Evolutionary conservation across 2,113 vertebrate species (phyloP), one percentile per base, ranked within the genome.

Genomic region (Sinosuthora webbiana): DNA sequence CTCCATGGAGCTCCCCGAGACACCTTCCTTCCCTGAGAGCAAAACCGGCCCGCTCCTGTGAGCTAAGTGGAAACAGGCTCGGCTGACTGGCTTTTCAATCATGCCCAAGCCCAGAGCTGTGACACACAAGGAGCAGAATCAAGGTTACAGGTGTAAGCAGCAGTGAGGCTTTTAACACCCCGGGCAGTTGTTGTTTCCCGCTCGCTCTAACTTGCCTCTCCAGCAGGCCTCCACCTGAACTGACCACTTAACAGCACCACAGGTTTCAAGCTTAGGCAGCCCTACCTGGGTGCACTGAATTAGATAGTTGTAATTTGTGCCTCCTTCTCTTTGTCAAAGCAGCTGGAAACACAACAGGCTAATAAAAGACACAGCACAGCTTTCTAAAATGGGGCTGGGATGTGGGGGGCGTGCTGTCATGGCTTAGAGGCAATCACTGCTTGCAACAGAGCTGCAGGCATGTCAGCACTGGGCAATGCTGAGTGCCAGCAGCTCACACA

Each of bases 41-140:
- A 77, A 59, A 87, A 59, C 2, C 4, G 0, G 44, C 65, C 69
- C 78, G 88, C 90, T 81, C 90, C 76, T 75, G 76, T 30, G 69
- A 39, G 56, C 86, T 94, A 97, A 97, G 86, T 95, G 90, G 86
- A 78, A 93, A 56, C 86, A 7, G 90, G 90, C 86, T 93, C 2
- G 6, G 56, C 92, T 87, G 90, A 56, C 76, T 62, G 65, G 49
- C 90, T 96, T 94, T 94, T 57, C 92, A 95, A 96, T 96, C 94
- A 95, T 6, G 35, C 47, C 86, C 93, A 92, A 33, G 65, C 80
- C 80, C 88, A 82, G 83, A 92, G 92, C 90, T 96, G 60, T 79
- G 76, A 83, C 76, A 89, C 5, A 44, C 65, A 31, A 88, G 77
- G 83, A 92, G 50, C 7, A 7, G 69, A 92, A 94, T 89, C 83